Conservation (phyloP, 1,140 invertebrate genomes). For the Sycobia sp. region DNA sequence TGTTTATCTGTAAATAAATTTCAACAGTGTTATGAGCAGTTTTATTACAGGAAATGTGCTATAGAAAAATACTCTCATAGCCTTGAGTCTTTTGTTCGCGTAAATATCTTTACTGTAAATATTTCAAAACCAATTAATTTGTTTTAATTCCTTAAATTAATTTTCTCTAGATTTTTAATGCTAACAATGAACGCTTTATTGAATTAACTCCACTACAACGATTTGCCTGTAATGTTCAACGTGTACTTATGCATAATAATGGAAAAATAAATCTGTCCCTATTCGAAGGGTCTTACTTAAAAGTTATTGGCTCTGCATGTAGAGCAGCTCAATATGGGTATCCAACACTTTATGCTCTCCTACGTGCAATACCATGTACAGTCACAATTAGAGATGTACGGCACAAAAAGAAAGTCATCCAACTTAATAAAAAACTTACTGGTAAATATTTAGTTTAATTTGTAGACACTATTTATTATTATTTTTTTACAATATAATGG, state of each 20-base stretch:
- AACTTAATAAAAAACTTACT: slow-evolving; percentile 58
- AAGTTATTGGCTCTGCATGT: slow-evolving; percentile 63
- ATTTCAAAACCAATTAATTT: not conserved
- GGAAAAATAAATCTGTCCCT: slow-evolving; percentile 63
- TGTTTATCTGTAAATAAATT: slow-evolving; percentile 61
- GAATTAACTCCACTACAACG: slow-evolving; percentile 65
- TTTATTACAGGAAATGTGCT: slow-evolving; percentile 59
- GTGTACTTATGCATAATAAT: slow-evolving; percentile 62
- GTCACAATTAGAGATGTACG: slow-evolving; percentile 58
- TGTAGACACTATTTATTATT: not conserved
- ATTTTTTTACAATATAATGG: not conserved
- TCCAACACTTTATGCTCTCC: slow-evolving; percentile 58
- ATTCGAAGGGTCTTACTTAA: slow-evolving; percentile 65
- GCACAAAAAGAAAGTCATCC: slow-evolving; percentile 52
- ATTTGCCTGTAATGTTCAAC: slow-evolving; percentile 66
- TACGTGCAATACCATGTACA: slow-evolving; percentile 67
- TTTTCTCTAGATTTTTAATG: slow-evolving; percentile 45
- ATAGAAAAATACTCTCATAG: slow-evolving; percentile 61
- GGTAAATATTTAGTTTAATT: slow-evolving; percentile 40
- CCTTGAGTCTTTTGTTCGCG: slow-evolving; percentile 61
- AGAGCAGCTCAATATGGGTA: slow-evolving; percentile 66
- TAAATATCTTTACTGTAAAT: slow-evolving; percentile 49
- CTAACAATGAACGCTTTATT: slow-evolving; percentile 56
- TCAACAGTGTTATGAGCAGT: slow-evolving; percentile 56
- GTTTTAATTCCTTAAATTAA: not conserved